These are phyloP conservation scores for Ramphastos sulfuratus DNA, from an alignment of 2,113 vertebrate genomes.

Conservation along the genomic window DNA sequence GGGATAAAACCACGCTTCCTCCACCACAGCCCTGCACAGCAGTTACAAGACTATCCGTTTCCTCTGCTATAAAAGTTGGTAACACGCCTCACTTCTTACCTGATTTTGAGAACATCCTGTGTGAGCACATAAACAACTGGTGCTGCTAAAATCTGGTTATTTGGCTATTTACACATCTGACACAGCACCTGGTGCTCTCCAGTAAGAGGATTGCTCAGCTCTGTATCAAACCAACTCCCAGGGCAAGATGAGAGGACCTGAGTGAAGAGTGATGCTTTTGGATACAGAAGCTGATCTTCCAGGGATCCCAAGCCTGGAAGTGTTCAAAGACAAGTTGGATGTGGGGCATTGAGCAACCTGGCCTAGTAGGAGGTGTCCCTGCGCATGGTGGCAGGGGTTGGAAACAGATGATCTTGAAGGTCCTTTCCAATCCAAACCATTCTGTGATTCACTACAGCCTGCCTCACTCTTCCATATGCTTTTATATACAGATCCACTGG, in stretches of 20 bases:
- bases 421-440: too few species aligned
- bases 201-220: not conserved
- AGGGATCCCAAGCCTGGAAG: not conserved
- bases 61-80: slow-evolving; percentile 39
- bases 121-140: slow-evolving; percentile 45
- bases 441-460: not conserved
- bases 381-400: too few species aligned
- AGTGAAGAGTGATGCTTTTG: not conserved
- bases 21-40: not conserved
- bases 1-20: not conserved
- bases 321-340: too few species aligned
- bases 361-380: too few species aligned
- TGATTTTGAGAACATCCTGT: slow-evolving; percentile 58
- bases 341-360: too few species aligned
- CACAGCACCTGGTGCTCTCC: slow-evolving; percentile 5
- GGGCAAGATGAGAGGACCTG: not conserved
- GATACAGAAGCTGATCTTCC: not conserved
- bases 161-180: not conserved
- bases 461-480: not conserved
- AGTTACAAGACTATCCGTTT: slow-evolving; percentile 51
- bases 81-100: slow-evolving; percentile 48
- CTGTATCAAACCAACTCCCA: not conserved
- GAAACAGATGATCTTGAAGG: too few species aligned
- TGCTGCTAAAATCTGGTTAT: not conserved
- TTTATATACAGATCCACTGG: not conserved